A percentile compares a stretch with the other conserved stretches of the same genome.
phyloP scores from a whole-genome alignment of 2,113 vertebrate species.

The Uria lomvia region DNA sequence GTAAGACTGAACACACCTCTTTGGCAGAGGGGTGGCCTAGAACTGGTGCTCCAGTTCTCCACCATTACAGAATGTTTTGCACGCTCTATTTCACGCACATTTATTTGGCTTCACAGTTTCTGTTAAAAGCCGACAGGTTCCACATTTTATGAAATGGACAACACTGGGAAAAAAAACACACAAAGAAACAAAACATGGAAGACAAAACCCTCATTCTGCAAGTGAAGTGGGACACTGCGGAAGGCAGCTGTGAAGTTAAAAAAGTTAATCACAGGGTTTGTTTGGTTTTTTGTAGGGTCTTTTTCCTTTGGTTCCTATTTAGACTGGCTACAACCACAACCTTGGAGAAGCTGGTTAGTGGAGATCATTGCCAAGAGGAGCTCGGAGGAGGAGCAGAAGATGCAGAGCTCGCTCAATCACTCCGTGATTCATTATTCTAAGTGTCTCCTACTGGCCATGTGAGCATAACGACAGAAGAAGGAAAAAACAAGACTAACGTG shows the following conservation, averaged over 20 bases:
- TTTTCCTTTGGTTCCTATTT: neutral
- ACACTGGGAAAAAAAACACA: neutral
- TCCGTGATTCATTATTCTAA: neutral
- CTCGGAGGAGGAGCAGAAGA: neutral
- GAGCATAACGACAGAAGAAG: neutral
- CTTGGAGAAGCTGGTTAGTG: neutral
- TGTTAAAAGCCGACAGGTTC: neutral
- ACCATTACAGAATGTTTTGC: neutral
- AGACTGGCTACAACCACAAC: neutral
- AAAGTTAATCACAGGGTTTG: neutral
- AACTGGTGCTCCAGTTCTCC: neutral
- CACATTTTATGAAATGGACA: neutral
- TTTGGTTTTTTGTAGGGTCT: accelerated
- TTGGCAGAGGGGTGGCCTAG: neutral
- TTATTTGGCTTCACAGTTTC: neutral
- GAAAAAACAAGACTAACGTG: neutral
- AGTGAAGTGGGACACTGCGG: neutral
- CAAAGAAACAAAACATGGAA: neutral
- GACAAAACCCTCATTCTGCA: neutral
- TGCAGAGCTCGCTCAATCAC: neutral
- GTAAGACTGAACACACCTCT: neutral
- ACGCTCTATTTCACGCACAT: accelerated
- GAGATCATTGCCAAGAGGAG: neutral
- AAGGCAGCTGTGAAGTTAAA: neutral
- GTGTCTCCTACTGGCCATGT: neutral